A percentile compares a stretch with the other conserved stretches of the same genome.
phyloP scores from a whole-genome alignment of 2,113 vertebrate species.

The Notechis scutatus region DNA sequence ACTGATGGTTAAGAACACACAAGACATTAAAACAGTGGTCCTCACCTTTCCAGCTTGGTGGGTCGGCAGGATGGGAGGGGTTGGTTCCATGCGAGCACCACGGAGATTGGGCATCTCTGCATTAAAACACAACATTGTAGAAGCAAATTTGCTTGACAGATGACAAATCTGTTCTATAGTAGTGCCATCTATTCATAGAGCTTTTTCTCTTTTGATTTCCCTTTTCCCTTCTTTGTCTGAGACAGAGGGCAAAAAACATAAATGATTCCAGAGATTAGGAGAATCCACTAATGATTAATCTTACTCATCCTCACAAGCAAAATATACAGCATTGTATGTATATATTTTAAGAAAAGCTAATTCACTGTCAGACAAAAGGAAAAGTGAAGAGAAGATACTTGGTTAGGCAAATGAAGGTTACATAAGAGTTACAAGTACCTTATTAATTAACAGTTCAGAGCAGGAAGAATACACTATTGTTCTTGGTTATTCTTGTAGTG shows the following conservation, averaged over 20 bases:
- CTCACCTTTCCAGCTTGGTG: too few relatives aligned
- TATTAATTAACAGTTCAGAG: neutral
- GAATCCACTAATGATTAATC: neutral
- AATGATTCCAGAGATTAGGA: neutral
- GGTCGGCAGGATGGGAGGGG: too few relatives aligned
- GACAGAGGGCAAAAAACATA: neutral
- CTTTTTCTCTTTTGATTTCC: neutral
- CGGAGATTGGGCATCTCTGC: too few relatives aligned
- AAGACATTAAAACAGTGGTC: too few relatives aligned
- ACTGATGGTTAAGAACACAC: neutral
- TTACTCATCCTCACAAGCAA: neutral
- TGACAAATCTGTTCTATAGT: neutral
- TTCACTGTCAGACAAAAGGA: neutral
- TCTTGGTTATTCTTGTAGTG: constrained; percentile 47
- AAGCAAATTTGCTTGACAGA: neutral
- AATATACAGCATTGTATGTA: neutral
- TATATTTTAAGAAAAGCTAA: neutral
- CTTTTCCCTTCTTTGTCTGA: neutral
- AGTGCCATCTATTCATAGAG: neutral
- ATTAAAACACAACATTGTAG: neutral
- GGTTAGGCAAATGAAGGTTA: neutral
- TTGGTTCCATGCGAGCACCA: too few relatives aligned
- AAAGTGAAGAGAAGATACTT: neutral
- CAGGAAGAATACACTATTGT: constrained; percentile 35
- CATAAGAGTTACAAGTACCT: neutral